Conservation (phyloP, 1,140 invertebrate genomes). For the Phymastichus coffea region DNA sequence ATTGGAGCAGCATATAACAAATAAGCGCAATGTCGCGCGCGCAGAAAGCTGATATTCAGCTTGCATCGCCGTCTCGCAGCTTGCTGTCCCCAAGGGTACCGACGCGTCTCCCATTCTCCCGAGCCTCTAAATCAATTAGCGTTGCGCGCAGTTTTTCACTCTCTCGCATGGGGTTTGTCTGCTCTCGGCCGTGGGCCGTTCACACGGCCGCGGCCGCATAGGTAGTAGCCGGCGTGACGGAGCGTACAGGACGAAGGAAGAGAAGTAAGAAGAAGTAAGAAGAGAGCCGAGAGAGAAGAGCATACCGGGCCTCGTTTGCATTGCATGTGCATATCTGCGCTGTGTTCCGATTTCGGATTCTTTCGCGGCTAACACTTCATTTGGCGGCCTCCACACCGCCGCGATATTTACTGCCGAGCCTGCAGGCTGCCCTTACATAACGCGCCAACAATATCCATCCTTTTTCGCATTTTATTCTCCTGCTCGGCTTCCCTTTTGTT, state of each 20-base stretch:
- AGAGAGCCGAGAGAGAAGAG: not conserved
- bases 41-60: no score
- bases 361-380: conserved; percentile 27
- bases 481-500: no score
- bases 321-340: conserved; percentile 21
- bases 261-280: conserved; percentile 1
- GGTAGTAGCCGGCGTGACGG: conserved; percentile 25
- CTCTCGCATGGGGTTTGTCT: no score
- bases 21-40: no score
- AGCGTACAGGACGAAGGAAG: conserved; percentile 16
- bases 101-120: not conserved
- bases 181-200: conserved; percentile 5
- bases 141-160: not conserved
- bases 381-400: conserved; percentile 6
- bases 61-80: no score
- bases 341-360: conserved; percentile 28
- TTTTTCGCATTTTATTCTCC: no score
- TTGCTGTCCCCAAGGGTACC: no score
- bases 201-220: conserved; percentile 23
- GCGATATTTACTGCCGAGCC: conserved; percentile 23
- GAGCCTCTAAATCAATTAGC: conserved; percentile 23
- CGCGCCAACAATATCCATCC: no score
- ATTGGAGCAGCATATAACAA: no score
- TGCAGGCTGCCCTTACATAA: no score
- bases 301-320: conserved; percentile 25